These are phyloP conservation scores for Calliopsis andreniformis DNA, from an alignment of 1,140 invertebrate species.

Conservation along the genomic window DNA sequence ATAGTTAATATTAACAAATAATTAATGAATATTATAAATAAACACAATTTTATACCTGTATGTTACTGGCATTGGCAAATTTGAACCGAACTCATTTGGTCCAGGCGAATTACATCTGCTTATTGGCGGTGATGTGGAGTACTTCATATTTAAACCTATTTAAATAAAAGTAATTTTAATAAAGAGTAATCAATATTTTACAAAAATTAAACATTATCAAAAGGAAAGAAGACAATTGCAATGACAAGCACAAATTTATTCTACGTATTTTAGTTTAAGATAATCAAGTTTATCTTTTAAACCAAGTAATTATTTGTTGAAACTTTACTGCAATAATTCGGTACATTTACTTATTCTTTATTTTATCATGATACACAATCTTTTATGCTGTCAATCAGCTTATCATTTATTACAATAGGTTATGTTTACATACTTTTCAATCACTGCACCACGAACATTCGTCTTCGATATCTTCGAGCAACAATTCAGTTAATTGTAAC, in stretches of 20 bases:
- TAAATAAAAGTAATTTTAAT: neutral
- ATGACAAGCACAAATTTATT: neutral
- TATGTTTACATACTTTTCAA: constrained; percentile 31
- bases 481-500: neutral
- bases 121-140: constrained; percentile 84
- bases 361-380: neutral
- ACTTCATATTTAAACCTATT: constrained; percentile 83
- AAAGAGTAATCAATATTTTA: neutral
- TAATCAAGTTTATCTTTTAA: neutral
- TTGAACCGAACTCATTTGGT: constrained; percentile 72
- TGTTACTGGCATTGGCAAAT: constrained; percentile 79
- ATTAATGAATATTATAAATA: neutral
- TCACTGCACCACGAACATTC: neutral
- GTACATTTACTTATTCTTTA: neutral
- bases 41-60: constrained; percentile 74
- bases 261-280: neutral
- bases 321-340: neutral
- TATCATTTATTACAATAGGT: constrained; percentile 22
- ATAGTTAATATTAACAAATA: neutral
- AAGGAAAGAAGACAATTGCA: neutral
- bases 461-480: neutral
- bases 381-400: neutral
- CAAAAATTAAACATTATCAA: neutral
- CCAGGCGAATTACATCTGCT: constrained; percentile 79
- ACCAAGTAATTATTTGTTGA: neutral